Evolutionary conservation across 2,797 vertebrate genomes (phyloP).

Genomic region (Sebastes cheni): DNA sequence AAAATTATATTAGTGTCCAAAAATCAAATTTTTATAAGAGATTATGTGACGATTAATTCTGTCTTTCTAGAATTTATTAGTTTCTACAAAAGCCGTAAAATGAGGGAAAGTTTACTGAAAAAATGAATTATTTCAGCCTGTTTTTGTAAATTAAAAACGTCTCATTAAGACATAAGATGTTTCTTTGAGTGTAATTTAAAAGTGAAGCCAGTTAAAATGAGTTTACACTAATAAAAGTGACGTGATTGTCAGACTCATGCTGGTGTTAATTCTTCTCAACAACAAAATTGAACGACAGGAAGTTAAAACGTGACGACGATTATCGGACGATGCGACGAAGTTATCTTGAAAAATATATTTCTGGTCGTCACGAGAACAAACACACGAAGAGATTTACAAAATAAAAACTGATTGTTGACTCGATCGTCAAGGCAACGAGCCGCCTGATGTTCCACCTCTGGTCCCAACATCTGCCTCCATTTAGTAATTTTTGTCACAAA

Average conservation of each 20-base stretch:
- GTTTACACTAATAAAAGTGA: no score
- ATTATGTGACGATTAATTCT: no score
- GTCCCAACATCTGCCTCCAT: conserved; percentile 29
- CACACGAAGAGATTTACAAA: conserved; percentile 10
- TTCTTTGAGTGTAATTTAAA: background rate
- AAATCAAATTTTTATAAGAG: no score
- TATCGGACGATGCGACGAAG: background rate
- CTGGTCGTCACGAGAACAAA: conserved; percentile 37
- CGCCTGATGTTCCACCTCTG: background rate
- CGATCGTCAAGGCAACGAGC: no score
- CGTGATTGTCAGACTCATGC: conserved; percentile 53
- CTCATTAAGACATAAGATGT: background rate
- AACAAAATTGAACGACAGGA: background rate
- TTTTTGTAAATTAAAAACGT: background rate
- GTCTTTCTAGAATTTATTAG: no score
- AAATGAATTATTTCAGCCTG: background rate
- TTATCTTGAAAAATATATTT: conserved; percentile 41
- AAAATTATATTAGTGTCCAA: background rate
- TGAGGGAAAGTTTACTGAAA: background rate
- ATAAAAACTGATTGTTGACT: background rate
- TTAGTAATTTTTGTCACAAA: conserved; percentile 73
- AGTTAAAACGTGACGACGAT: background rate
- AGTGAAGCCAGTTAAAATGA: no score
- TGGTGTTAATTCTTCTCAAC: conserved; percentile 41
- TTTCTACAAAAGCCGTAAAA: background rate